phyloP scores from a whole-genome alignment of 2,888 invertebrate genomes.

The Noctua comes region DNA sequence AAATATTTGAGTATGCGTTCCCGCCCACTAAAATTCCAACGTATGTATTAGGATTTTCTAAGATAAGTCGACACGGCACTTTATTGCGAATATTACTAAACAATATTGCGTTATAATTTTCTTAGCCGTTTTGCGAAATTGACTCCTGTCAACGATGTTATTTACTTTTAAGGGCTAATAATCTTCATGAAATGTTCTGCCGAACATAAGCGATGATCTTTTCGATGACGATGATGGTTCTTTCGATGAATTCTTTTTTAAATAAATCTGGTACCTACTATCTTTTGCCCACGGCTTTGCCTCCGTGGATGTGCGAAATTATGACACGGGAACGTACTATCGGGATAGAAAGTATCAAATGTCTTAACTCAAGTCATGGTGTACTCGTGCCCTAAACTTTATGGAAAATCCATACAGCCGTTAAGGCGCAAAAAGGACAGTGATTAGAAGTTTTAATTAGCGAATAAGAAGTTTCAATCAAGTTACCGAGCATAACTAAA shows the following conservation, averaged over 20 bases:
- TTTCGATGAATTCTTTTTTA: neutral
- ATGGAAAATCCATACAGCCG: neutral
- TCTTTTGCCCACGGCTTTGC: neutral
- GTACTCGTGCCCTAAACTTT: neutral
- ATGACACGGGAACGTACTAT: neutral
- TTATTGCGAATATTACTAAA: slow-evolving; percentile 20
- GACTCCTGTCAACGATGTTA: neutral
- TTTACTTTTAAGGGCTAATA: neutral
- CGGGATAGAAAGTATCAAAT: neutral
- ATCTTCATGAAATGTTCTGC: neutral
- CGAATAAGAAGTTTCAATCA: too few relatives aligned
- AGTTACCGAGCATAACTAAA: too few relatives aligned
- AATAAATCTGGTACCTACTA: neutral
- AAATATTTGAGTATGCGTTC: slow-evolving; percentile 17
- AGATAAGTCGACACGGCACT: neutral
- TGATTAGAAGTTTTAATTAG: too few relatives aligned
- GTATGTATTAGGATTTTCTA: slow-evolving; percentile 3
- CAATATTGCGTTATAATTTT: slow-evolving; percentile 2
- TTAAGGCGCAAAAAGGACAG: too few relatives aligned
- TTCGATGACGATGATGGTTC: neutral
- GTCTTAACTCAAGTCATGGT: neutral
- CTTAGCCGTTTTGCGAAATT: neutral
- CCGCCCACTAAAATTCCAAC: slow-evolving; percentile 17
- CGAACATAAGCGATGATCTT: neutral
- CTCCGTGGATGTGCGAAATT: neutral